Base-by-base conservation (phyloP, 2,888 invertebrate species). In the Crocallis elinguaria region DNA sequence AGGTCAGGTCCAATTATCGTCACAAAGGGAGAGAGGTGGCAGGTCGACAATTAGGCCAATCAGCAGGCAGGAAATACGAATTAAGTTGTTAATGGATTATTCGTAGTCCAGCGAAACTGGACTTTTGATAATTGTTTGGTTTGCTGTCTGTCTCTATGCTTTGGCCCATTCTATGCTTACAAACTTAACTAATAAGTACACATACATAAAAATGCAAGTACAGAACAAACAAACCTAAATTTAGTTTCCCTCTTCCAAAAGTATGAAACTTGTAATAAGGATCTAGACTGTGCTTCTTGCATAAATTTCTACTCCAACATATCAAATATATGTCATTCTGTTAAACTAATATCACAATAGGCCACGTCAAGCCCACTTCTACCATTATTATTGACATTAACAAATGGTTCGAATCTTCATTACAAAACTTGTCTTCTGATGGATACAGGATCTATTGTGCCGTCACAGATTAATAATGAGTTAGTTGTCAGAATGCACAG, bases 1-100 rank as follows among this genome's bases (percentile, higher is more conserved):
- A 64, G 77, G 82, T 79, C 80, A 79, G 69, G 57, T 57, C 57
- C 76, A 77, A 77, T 83, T 78, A 82, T 73, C 64, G 63, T 52
- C 57, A 65, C 66, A 69, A 67, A 66, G 78, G 77, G 77, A 61
- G 70, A 75, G 71, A 75, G 79, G 75, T 74, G 72, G 66, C 67
- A 75, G 79, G 80, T 75, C 75, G 69, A 38, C 74, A 86, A 87
- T 86, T 87, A 86, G 79, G 72, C 72, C 84, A 86, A 86, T 86
- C 82, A 80, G 69, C 56, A 69, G 66, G 59, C 81, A 82, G 83
- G 86, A 85, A 77, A 75, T 67, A 60, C 50, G 74, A 77, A 82
- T 84, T 83, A 79, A 78, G 73, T 73, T 73, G 74, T 25, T 25
- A 25, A 19, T 5, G 19, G 3, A 3, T 19, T 19, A 4, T 3